A percentile compares a stretch with the other conserved stretches of the same genome.
Evolutionary conservation across 2,888 invertebrate species (phyloP).

Genomic region (Heliconius cydno): DNA sequence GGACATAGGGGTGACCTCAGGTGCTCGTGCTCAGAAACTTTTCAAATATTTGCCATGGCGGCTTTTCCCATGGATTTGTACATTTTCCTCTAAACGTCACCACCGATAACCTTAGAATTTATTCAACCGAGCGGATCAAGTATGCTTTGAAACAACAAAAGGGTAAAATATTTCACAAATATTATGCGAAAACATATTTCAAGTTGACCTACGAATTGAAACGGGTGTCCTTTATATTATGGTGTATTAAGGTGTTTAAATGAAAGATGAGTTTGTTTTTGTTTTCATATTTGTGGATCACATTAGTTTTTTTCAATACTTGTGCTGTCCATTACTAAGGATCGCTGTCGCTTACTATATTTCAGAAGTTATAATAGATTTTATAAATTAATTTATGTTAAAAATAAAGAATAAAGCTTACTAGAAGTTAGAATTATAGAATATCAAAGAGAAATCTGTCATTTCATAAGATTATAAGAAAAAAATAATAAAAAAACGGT

Average conservation of each 20-base stretch:
- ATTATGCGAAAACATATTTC: constrained; percentile 13
- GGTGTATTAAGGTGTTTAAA: not conserved
- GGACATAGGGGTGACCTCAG: constrained; percentile 78
- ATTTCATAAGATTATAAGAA: not conserved
- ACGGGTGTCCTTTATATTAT: not conserved
- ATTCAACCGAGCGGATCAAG: constrained; percentile 77
- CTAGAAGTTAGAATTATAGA: too few species aligned
- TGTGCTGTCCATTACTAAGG: too few species aligned
- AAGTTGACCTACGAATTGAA: constrained; percentile 28
- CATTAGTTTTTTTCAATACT: too few species aligned
- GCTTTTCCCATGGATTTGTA: constrained; percentile 74
- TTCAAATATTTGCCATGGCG: constrained; percentile 80
- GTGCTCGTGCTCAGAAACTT: constrained; percentile 72
- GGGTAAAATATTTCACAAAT: constrained; percentile 52
- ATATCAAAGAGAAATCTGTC: not conserved
- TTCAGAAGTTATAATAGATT: too few species aligned
- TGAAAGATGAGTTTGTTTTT: not conserved
- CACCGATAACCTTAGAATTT: constrained; percentile 73
- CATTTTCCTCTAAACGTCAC: constrained; percentile 66
- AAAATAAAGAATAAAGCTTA: not conserved
- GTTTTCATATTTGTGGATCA: not conserved
- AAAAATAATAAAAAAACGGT: not conserved
- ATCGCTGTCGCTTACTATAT: too few species aligned
- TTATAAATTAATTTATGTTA: not conserved
- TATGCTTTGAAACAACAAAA: constrained; percentile 80